Percentiles rank a stretch among this genome's conserved stretches.
Evolutionary conservation across 1,140 invertebrate species (phyloP).

Genomic region (Ericerus pela): DNA sequence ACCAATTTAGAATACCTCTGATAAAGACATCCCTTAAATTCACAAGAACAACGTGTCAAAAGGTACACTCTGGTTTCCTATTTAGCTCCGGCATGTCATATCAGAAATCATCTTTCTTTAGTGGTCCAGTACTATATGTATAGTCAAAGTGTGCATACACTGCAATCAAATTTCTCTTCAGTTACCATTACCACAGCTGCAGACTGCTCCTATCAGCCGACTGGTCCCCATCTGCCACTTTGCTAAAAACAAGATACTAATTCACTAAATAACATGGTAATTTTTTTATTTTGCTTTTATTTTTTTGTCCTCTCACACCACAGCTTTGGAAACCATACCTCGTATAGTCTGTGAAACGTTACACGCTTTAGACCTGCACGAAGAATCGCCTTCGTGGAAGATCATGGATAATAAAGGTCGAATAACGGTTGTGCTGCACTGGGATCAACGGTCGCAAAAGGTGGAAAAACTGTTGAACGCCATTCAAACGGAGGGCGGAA

Average conservation of each 20-base stretch:
- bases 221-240: neutral
- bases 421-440: constrained; percentile 82
- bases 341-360: constrained; percentile 93
- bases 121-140: too few relatives aligned
- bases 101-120: too few relatives aligned
- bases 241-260: neutral
- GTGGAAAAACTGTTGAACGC: constrained; percentile 16
- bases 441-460: constrained; percentile 55
- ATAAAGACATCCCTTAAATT: too few relatives aligned
- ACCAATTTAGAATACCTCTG: too few relatives aligned
- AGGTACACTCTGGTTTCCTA: too few relatives aligned
- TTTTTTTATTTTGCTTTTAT: neutral
- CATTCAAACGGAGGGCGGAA: neutral
- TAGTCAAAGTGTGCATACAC: too few relatives aligned
- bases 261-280: neutral
- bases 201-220: too few relatives aligned
- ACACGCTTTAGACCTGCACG: constrained; percentile 78
- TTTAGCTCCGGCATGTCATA: too few relatives aligned
- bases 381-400: constrained; percentile 91
- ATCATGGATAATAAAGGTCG: constrained; percentile 91
- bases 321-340: constrained; percentile 84
- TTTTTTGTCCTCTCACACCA: constrained; percentile 21
- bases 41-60: too few relatives aligned
- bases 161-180: too few relatives aligned
- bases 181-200: too few relatives aligned